Evolutionary conservation across 2,888 invertebrate genomes (phyloP).

Genomic region (Tetheella fluctuosa): DNA sequence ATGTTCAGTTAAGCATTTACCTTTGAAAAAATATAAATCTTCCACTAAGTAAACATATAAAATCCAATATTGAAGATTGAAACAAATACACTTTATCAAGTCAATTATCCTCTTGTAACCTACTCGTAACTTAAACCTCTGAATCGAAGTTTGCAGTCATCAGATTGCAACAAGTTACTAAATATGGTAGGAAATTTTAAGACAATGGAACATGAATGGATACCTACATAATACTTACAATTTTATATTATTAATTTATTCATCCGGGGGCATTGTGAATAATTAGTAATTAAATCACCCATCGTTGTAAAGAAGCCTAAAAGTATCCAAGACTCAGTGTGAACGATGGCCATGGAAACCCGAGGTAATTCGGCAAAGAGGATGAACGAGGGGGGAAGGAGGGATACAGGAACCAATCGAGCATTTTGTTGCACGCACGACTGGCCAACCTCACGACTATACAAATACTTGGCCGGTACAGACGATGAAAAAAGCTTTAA

Average conservation of each 20-base stretch:
- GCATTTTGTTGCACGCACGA: constrained; percentile 75
- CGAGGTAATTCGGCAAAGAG: constrained; percentile 51
- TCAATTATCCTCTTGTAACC: neutral
- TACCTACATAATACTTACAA: neutral
- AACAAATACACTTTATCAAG: neutral
- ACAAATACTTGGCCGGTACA: constrained; percentile 49
- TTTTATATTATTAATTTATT: neutral
- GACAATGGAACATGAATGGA: neutral
- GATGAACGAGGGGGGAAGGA: constrained; percentile 37
- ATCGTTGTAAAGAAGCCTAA: neutral
- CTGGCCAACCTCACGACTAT: constrained; percentile 63
- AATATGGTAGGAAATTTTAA: neutral
- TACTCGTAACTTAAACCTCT: no score
- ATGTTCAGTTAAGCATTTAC: neutral
- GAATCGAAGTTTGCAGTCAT: neutral
- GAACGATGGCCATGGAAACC: constrained; percentile 33
- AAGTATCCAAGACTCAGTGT: constrained; percentile 11
- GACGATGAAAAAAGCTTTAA: constrained; percentile 42
- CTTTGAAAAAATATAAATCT: no score
- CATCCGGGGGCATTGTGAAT: neutral
- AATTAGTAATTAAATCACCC: neutral
- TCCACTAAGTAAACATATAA: no score
- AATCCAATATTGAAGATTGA: neutral
- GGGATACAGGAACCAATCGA: constrained; percentile 61
- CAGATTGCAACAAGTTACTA: neutral